phyloP scores from a whole-genome alignment of 2,797 vertebrate genomes.

The Trichosurus vulpecula region DNA sequence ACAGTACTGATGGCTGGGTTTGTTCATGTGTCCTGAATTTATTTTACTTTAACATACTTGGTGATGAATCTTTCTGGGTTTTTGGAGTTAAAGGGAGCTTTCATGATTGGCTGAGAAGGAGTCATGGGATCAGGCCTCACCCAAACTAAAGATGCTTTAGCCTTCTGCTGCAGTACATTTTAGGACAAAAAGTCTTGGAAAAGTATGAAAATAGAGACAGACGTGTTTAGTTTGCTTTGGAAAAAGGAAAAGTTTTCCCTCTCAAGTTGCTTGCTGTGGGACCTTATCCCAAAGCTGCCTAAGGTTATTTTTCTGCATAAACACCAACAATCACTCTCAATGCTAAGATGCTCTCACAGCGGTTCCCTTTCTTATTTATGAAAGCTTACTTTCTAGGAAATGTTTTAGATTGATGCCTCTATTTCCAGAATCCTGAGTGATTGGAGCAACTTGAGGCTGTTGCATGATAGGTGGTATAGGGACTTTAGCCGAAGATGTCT shows the following conservation, averaged over 20 bases:
- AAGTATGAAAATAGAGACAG: constrained; percentile 58
- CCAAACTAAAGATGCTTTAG: constrained; percentile 48
- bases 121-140: constrained; percentile 21
- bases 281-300: constrained; percentile 38
- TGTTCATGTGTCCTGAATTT: constrained; percentile 23
- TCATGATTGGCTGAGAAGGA: constrained; percentile 50
- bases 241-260: constrained; percentile 45
- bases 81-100: background rate
- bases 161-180: constrained; percentile 51
- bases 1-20: constrained; percentile 5
- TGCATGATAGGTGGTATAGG: constrained; percentile 15
- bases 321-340: background rate
- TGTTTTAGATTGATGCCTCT: constrained; percentile 22
- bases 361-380: constrained; percentile 16
- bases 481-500: background rate
- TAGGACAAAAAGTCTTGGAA: constrained; percentile 62
- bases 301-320: constrained; percentile 51
- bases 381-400: constrained; percentile 62
- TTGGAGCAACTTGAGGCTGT: background rate
- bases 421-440: background rate
- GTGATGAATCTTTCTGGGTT: background rate
- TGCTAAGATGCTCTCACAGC: background rate
- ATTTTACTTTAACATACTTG: constrained; percentile 39
- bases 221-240: constrained; percentile 59
- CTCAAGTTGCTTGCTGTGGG: constrained; percentile 41